Base-by-base conservation (phyloP, 2,888 invertebrate genomes). In the Amiota minor region DNA sequence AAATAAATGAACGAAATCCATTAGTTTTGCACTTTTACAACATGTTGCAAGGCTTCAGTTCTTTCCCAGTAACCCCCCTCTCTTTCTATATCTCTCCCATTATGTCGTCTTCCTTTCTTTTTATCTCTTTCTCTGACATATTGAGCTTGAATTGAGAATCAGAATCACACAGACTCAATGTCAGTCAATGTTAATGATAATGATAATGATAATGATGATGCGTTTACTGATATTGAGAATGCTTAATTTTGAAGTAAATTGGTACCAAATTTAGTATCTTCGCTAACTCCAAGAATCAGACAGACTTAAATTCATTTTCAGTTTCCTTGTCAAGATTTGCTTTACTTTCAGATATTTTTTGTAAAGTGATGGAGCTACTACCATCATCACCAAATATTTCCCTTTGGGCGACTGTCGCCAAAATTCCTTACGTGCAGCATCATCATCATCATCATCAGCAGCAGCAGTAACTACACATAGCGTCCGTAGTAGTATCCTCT, bases 361-460 rank as follows among this genome's bases (percentile, higher is more conserved):
- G 35, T 35, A 35, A 4, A 35, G 4, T 35, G 35, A 35, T 35
- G 35, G 6, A 35, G 35, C 35, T 35, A 35, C 35, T 35, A 35
- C 35, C 35, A 35, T 35, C 35, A 35, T 35, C 35, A 35, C 35
- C 35, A 35, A 35, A 35, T 35, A 35, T 56, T 55, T 53, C 85
- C 86, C 81, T 85, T 86, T 84, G 80, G 83, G 80, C 80, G 86
- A 83, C 88, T 86, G 86, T 85, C 86, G 88, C 87, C 84, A 87
- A 86, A 87, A 86, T 83, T 82, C 87, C 87, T 84, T 84, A 85
- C 49, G 62, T n/a, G 9, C 47, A 56, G 3, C 71, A 65, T 71
- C 70, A 35, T 35, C 35, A 6, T 35, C 35, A 35, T 35, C 35
- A 35, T 35, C 35, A 35, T 35, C 35, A 35, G 0, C 35, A 35